phyloP scores from a whole-genome alignment of 2,888 invertebrate species.

The Coleophora deauratella region DNA sequence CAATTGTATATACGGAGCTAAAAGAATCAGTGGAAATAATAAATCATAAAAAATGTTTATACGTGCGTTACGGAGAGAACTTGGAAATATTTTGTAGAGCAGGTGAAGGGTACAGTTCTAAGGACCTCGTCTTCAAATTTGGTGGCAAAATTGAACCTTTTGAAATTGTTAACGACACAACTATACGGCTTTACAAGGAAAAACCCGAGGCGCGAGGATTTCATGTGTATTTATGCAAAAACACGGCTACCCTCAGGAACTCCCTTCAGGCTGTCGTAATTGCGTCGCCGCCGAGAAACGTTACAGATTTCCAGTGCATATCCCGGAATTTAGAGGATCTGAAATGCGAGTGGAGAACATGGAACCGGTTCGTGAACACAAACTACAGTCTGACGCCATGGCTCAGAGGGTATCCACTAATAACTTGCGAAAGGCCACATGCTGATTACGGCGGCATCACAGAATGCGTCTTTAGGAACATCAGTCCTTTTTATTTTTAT shows the following conservation, averaged over 20 bases:
- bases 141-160: not conserved
- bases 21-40: not conserved
- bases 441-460: too few species aligned
- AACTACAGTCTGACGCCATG: too few species aligned
- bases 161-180: too few species aligned
- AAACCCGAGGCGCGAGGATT: too few species aligned
- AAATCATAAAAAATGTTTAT: not conserved
- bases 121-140: not conserved
- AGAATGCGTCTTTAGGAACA: too few species aligned
- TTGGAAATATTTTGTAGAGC: not conserved
- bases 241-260: too few species aligned
- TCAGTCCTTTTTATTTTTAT: too few species aligned
- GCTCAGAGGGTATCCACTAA: too few species aligned
- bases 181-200: too few species aligned
- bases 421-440: too few species aligned
- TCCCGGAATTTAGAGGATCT: constrained; percentile 79
- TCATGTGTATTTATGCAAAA: too few species aligned
- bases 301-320: constrained; percentile 77
- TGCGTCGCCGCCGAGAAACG: constrained; percentile 64
- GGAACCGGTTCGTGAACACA: constrained; percentile 31
- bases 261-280: constrained; percentile 1
- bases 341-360: constrained; percentile 78
- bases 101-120: not conserved
- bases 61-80: not conserved
- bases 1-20: too few species aligned